Percentiles rank a stretch among this genome's conserved stretches.
phyloP scores from a whole-genome alignment of 1,140 invertebrate genomes.

The Mizuhopecten yessoensis region DNA sequence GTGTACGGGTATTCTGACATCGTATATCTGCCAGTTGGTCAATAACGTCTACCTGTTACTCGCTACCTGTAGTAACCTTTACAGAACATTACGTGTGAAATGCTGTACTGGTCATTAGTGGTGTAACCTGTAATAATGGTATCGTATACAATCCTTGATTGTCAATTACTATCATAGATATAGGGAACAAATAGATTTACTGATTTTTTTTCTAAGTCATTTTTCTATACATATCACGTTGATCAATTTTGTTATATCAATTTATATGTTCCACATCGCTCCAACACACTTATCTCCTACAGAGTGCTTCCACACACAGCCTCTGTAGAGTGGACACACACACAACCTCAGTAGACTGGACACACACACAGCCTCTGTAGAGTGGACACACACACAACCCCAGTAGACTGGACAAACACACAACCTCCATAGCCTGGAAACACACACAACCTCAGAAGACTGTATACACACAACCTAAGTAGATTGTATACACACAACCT shows the following conservation, averaged over 20 bases:
- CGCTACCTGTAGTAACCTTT: not conserved
- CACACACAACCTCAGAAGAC: no score
- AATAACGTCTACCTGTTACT: not conserved
- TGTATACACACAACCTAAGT: no score
- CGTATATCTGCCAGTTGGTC: constrained; percentile 13
- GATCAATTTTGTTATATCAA: no score
- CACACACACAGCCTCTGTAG: no score
- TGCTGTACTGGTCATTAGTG: not conserved
- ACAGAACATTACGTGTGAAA: not conserved
- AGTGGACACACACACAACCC: no score
- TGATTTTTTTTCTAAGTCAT: not conserved
- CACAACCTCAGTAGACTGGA: no score
- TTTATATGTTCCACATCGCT: not conserved
- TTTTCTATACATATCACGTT: no score
- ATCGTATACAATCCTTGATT: not conserved
- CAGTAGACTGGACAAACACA: no score
- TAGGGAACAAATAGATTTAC: not conserved
- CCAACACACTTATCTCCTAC: not conserved
- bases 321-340: no score
- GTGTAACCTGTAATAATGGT: not conserved
- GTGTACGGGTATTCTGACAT: not conserved
- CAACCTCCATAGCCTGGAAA: no score
- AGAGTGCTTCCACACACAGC: no score
- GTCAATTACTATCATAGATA: not conserved
- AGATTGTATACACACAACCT: not conserved